Base-by-base conservation (phyloP, 2,797 vertebrate genomes). In the Numenius phaeopus region DNA sequence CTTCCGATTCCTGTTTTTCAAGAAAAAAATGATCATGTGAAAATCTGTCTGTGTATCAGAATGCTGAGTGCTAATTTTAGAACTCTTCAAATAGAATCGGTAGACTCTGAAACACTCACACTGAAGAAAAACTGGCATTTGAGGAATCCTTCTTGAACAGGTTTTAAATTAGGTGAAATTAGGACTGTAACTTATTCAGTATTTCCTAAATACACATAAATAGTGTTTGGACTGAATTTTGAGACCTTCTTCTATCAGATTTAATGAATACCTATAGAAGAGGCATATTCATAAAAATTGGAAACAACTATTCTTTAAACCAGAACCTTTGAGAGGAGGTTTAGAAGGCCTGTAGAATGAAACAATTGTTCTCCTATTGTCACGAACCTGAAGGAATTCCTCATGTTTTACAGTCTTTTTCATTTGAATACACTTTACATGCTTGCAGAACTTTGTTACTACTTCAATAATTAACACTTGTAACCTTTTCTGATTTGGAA, bases 51-150 rank as follows among this genome's bases (percentile, higher is more conserved):
- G 39, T 42, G 39, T 73, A 54, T 80, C 44, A 78, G 73, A 86
- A 93, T 46, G 40, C 58, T 62, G 34, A 81, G 40, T 79, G 70
- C 44, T 96, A 76, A 87, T 90, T 96, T 95, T 94, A 89, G 93
- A 96, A 73, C 21, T 71, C 79, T 65, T 82, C 39, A 92, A 69
- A 94, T 44, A 90, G 83, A 86, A 90, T 65, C 65, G 78, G 59
- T 34, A 78, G 67, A 34, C 26, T 83, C 72, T 40, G 65, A 92
- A 89, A 81, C 37, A 66, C 24, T 85, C 42, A 67, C 27, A 50
- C 15, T 29, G 58, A 91, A 86, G 39, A 81, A 86, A 94, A 91
- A 34, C 0, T 46, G 77, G 50, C 58, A 91, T 64, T 91, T 89
- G 50, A 89, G 83, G 59, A 90, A 93, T 90, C 22, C 14, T 54